phyloP scores from a whole-genome alignment of 2,113 vertebrate species.

The Otolemur garnettii region DNA sequence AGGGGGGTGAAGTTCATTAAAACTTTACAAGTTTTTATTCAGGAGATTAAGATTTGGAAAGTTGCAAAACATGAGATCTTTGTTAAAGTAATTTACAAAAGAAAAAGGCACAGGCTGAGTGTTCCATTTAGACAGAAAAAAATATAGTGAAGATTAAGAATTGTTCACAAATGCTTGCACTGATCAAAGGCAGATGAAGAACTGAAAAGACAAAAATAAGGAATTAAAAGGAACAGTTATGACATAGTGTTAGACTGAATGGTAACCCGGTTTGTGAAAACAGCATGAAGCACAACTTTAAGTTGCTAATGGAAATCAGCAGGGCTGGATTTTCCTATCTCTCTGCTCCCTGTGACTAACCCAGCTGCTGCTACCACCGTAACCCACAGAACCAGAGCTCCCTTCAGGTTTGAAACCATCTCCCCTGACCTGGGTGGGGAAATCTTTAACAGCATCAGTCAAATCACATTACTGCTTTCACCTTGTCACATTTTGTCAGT shows the following conservation, averaged over 20 bases:
- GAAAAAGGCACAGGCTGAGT: not conserved
- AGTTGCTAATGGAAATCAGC: not conserved
- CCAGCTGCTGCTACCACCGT: not conserved
- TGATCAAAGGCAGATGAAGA: not conserved
- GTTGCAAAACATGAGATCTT: not conserved
- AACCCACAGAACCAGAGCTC: not conserved
- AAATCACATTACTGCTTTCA: not conserved
- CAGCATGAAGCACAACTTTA: not conserved
- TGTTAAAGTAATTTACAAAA: not conserved
- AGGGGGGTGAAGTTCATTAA: slow-evolving; percentile 54
- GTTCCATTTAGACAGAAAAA: not conserved
- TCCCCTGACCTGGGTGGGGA: not conserved
- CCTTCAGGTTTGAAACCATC: not conserved
- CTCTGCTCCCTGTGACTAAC: not conserved
- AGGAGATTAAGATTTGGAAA: not conserved
- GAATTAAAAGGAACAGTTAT: slow-evolving; percentile 8
- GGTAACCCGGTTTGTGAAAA: not conserved
- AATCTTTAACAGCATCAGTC: not conserved
- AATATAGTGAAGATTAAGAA: not conserved
- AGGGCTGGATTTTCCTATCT: not conserved
- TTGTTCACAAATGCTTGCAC: not conserved
- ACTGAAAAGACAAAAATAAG: not conserved
- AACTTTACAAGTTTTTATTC: slow-evolving; percentile 35
- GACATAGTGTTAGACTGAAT: not conserved
- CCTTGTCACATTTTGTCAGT: not conserved